Evolutionary conservation across 2,888 invertebrate species (phyloP).

Genomic region (Philhelius pedissequus): DNA sequence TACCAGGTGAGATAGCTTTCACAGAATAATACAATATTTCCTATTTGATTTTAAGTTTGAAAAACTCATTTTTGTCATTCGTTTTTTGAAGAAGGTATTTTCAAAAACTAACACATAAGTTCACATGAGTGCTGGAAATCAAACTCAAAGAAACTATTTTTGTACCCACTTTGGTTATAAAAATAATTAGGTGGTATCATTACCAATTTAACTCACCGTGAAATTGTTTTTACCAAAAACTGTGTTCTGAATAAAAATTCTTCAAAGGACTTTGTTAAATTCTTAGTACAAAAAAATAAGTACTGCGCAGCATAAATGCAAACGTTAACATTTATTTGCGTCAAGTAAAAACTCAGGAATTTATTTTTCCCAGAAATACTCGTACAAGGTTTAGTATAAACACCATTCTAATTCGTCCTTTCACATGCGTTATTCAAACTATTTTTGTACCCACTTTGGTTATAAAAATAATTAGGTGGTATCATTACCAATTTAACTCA

Average conservation of each 20-base stretch:
- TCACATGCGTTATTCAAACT: constrained; percentile 26
- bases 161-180: not conserved
- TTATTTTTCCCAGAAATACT: not conserved
- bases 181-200: not conserved
- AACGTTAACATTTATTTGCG: not conserved
- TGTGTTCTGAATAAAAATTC: not conserved
- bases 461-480: not conserved
- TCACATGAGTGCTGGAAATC: too few species aligned
- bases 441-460: not conserved
- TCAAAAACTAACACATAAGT: too few species aligned
- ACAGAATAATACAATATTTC: too few species aligned
- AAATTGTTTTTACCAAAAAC: not conserved
- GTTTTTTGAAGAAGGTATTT: too few species aligned
- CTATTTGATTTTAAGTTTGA: too few species aligned
- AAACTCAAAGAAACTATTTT: too few species aligned
- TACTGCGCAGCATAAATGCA: not conserved
- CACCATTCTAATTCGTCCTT: constrained; percentile 32
- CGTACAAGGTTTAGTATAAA: not conserved
- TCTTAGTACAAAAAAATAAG: not conserved
- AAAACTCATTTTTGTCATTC: too few species aligned
- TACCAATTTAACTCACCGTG: not conserved
- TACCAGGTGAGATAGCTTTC: too few species aligned
- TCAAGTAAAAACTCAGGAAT: not conserved
- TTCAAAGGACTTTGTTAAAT: not conserved
- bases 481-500: not conserved